Conservation (phyloP, 2,113 vertebrate genomes). For the Elephantulus edwardii region DNA sequence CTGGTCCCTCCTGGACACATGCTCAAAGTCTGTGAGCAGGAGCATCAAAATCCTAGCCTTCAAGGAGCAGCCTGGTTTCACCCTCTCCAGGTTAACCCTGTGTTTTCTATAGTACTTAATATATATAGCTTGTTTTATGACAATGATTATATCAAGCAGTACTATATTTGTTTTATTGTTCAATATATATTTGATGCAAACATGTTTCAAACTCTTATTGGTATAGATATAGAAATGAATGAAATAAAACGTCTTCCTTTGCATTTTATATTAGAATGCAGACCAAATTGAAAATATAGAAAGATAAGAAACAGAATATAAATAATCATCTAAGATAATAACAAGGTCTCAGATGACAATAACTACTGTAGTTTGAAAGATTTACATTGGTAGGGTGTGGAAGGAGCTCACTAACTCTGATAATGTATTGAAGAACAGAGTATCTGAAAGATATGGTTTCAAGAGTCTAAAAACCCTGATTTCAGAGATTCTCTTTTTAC, state of each 20-base stretch:
- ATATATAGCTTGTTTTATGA: background rate
- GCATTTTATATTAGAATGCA: background rate
- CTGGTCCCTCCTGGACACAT: too few species aligned
- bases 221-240: background rate
- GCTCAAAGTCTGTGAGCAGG: too few species aligned
- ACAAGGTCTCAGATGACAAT: background rate
- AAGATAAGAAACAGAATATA: background rate
- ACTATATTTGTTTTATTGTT: background rate
- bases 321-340: background rate
- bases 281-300: background rate
- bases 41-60: too few species aligned
- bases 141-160: background rate
- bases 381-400: fast-evolving
- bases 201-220: background rate
- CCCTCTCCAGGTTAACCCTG: too few species aligned
- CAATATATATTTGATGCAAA: background rate
- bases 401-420: background rate
- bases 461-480: background rate
- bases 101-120: background rate
- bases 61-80: too few species aligned
- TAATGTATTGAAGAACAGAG: background rate
- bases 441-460: background rate
- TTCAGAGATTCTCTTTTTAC: background rate
- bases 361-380: background rate
- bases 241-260: background rate